Evolutionary conservation across 1,140 invertebrate species (phyloP).

Genomic region (Drosophila rufa): DNA sequence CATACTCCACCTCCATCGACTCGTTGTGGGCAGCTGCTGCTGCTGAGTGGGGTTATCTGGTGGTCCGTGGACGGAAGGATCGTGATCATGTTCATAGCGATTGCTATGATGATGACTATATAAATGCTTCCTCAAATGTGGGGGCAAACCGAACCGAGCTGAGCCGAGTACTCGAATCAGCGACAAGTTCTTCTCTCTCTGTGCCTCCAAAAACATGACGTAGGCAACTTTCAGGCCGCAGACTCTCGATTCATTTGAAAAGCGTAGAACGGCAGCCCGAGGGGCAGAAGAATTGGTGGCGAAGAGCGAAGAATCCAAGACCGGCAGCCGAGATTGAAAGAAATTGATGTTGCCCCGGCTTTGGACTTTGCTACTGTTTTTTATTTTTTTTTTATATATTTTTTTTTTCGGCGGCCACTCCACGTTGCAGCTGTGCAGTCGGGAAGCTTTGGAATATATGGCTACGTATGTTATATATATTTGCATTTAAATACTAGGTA

Average conservation of each 20-base stretch:
- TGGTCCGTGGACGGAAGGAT: constrained; percentile 48
- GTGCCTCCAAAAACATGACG: constrained; percentile 51
- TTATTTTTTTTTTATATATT: background rate
- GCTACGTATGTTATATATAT: background rate
- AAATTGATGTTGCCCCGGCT: constrained; percentile 34
- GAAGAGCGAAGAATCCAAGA: constrained; percentile 36
- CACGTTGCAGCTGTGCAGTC: constrained; percentile 59
- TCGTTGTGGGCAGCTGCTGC: constrained; percentile 33
- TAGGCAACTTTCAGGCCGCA: constrained; percentile 49
- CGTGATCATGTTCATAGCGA: constrained; percentile 52
- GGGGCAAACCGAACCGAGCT: background rate
- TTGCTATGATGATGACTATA: constrained; percentile 51
- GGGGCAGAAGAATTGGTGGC: constrained; percentile 20
- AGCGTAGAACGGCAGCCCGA: constrained; percentile 45
- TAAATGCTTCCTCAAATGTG: constrained; percentile 55
- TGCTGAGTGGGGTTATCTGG: constrained; percentile 59
- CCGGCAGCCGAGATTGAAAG: constrained; percentile 47
- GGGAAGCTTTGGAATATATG: constrained; percentile 6
- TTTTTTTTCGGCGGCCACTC: constrained; percentile 9
- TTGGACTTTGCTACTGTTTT: constrained; percentile 45
- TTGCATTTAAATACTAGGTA: background rate
- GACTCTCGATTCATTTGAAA: constrained; percentile 57
- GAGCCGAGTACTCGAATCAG: constrained; percentile 53
- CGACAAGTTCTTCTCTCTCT: constrained; percentile 49
- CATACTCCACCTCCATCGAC: constrained; percentile 15